These are phyloP conservation scores for Taurulus bubalis DNA, from an alignment of 2,113 vertebrate genomes.

Conservation along the genomic window DNA sequence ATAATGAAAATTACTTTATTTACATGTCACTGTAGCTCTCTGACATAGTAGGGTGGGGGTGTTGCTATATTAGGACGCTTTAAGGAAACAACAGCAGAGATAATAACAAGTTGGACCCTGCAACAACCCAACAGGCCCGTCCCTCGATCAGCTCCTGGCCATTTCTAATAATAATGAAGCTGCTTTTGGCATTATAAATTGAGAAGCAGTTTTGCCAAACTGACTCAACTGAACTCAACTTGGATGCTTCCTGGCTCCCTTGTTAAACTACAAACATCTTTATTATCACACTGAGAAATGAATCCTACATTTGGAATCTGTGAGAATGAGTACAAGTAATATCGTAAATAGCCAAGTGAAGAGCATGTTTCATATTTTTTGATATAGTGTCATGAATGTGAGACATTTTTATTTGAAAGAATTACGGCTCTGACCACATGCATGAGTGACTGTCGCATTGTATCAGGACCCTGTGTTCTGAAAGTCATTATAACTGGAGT, in stretches of 20 bases:
- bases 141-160: not conserved
- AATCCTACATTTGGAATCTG: constrained; percentile 10
- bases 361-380: constrained; percentile 5
- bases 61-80: constrained; percentile 1
- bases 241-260: constrained; percentile 14
- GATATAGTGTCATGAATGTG: not conserved
- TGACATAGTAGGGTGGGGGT: not conserved
- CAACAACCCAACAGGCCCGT: constrained; percentile 10
- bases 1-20: not conserved
- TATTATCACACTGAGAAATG: constrained; percentile 27
- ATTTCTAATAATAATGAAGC: constrained; percentile 78
- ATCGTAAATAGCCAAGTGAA: not conserved
- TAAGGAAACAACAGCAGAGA: constrained; percentile 14
- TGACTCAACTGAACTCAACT: constrained; percentile 36
- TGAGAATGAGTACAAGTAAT: not conserved
- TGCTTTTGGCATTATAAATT: constrained; percentile 64
- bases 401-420: constrained; percentile 12
- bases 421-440: not conserved
- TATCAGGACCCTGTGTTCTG: not conserved
- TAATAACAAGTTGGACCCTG: constrained; percentile 45
- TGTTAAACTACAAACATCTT: constrained; percentile 20
- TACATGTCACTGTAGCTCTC: not conserved
- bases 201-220: constrained; percentile 63
- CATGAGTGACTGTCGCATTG: not conserved
- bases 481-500: not conserved